Evolutionary conservation across 2,888 invertebrate genomes (phyloP).

Genomic region (Philonicus albiceps): DNA sequence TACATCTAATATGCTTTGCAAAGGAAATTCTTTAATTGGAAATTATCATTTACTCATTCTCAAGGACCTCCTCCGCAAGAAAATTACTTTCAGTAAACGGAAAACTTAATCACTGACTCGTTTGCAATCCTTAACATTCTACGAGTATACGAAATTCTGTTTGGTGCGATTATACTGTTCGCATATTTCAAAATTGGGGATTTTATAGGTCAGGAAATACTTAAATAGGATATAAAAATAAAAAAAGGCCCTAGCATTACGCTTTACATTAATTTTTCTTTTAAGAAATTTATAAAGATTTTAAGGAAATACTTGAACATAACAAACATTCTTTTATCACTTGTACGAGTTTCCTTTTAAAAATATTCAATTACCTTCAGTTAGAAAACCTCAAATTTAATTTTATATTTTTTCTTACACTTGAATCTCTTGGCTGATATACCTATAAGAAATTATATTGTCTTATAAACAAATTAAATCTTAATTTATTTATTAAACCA

Average conservation of each 20-base stretch:
- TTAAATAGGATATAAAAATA: neutral
- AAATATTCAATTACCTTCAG: too few relatives aligned
- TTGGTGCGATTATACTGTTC: neutral
- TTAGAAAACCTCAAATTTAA: too few relatives aligned
- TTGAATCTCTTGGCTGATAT: too few relatives aligned
- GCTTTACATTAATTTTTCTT: neutral
- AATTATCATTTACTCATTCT: conserved; percentile 12
- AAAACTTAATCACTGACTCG: neutral
- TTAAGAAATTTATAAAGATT: neutral
- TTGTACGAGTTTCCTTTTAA: neutral
- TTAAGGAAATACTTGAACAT: neutral
- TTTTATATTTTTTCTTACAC: too few relatives aligned
- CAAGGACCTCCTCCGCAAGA: neutral
- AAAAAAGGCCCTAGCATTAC: neutral
- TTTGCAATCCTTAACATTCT: neutral
- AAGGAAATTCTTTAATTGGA: neutral
- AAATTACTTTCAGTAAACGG: neutral
- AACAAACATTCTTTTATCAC: neutral
- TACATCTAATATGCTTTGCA: neutral
- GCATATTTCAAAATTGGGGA: neutral
- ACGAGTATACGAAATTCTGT: neutral
- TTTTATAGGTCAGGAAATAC: neutral
- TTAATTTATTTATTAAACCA: too few relatives aligned
- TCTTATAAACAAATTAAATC: too few relatives aligned
- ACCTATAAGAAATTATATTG: too few relatives aligned